Base-by-base conservation (phyloP, 64 coral and sea anemone species). In the Trachythela sp. region DNA sequence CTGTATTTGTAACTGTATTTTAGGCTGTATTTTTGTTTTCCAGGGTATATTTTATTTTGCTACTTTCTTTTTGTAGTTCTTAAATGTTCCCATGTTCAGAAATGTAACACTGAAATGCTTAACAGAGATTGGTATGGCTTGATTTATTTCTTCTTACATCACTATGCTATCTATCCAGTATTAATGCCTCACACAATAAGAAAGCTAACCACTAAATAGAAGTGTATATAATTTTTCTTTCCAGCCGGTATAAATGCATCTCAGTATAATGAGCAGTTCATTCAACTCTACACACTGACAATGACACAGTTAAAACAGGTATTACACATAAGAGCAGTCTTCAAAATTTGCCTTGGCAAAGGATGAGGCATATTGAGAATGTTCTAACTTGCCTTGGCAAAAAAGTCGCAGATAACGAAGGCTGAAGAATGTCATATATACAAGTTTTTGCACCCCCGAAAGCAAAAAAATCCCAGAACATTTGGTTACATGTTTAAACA, bases 281-380 rank as follows among this genome's bases (percentile, higher is more conserved):
- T 94, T 2, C 88, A 90, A 29, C 75, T 98, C 22, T 98, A 94
- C 86, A 89, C 93, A 9, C 27, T 98, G 27, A 98, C 95, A 20
- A 98, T 98, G 95, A 86, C 93, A 17, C 95, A 98, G 86, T 89
- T 98, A n/a, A 98, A 98, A 51, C 95, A 98, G 88, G 95, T 98
- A 85, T 85, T 34, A 17, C 17, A 39, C 35, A 37, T 36, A 34
- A 20, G 6, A 64, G 24, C 13, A 6, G 56, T 18, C 1, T 7
- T 52, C 22, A 15, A 52, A 15, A 52, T 2, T 52, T n/a, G n/a
- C n/a, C n/a, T n/a, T n/a, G n/a, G n/a, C n/a, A n/a, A n/a, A n/a
- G n/a, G n/a, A n/a, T n/a, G n/a, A n/a, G n/a, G n/a, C n/a, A n/a
- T n/a, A n/a, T n/a, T n/a, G n/a, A n/a, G n/a, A n/a, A n/a, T n/a